Evolutionary conservation across 2,797 vertebrate species (phyloP).

Genomic region (Florisuga fusca): DNA sequence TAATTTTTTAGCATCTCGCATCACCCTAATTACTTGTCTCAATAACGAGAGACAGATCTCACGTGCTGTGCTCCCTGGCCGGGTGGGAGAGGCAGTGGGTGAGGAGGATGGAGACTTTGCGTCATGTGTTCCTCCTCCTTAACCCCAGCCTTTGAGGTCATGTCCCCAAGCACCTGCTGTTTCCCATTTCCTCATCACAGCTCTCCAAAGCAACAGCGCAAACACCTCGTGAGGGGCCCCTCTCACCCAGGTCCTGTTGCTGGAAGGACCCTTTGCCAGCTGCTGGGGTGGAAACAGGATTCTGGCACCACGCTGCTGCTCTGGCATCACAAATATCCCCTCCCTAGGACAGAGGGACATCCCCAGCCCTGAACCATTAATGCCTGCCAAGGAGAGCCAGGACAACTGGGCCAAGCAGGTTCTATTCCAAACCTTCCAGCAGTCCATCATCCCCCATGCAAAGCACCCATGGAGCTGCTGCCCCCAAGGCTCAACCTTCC

Average conservation of each 20-base stretch:
- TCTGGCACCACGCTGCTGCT: neutral
- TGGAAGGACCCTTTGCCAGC: neutral
- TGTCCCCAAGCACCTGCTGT: neutral
- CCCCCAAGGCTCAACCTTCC: neutral
- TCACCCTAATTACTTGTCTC: conserved; percentile 78
- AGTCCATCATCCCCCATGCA: accelerated
- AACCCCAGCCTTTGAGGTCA: neutral
- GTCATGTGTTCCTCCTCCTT: neutral
- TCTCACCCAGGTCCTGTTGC: accelerated
- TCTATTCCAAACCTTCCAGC: neutral
- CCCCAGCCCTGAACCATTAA: neutral
- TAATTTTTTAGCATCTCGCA: conserved; percentile 71
- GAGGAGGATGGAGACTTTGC: neutral
- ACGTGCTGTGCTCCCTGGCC: neutral
- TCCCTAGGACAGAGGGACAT: neutral
- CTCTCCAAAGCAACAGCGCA: neutral
- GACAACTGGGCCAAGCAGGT: neutral
- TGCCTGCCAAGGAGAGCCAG: neutral
- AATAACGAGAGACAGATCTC: conserved; percentile 47
- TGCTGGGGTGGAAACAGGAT: neutral
- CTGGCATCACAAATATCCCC: accelerated
- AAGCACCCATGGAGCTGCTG: neutral
- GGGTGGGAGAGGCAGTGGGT: neutral
- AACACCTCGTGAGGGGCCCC: neutral
- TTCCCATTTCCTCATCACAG: neutral